Base-by-base conservation (phyloP, 2,888 invertebrate species). In the Drymonia ruficornis region DNA sequence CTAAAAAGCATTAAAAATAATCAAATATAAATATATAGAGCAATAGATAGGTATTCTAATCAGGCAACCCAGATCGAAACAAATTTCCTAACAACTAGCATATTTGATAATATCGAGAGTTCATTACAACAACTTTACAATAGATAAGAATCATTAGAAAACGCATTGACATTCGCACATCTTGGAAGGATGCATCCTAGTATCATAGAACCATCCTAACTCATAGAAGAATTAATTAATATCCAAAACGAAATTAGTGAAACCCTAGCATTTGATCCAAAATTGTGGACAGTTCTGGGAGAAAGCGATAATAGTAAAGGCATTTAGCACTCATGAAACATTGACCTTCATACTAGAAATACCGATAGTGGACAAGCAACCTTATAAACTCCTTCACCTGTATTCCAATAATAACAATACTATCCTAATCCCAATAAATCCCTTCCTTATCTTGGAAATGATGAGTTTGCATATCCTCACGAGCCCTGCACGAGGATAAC, bases 391-490 rank as follows among this genome's bases (percentile, higher is more conserved):
- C 1, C 45, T 65, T 34, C 63, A 65, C 50, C 49, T 67, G 16
- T 67, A 67, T 42, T 63, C 67, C 29, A 59, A 63, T 9, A 61
- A 61, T n/a, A 64, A 64, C 46, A 42, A 56, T 4, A 52, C 18
- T n/a, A n/a, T n/a, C n/a, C n/a, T n/a, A n/a, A n/a, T n/a, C n/a
- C n/a, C n/a, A n/a, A n/a, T n/a, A n/a, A n/a, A n/a, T n/a, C n/a
- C n/a, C n/a, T n/a, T n/a, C n/a, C n/a, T n/a, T n/a, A n/a, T n/a
- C n/a, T n/a, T n/a, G n/a, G n/a, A n/a, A n/a, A n/a, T n/a, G n/a
- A n/a, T n/a, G n/a, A n/a, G n/a, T n/a, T n/a, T n/a, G n/a, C n/a
- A n/a, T n/a, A n/a, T n/a, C n/a, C n/a, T n/a, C n/a, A n/a, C n/a
- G n/a, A n/a, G n/a, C n/a, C 18, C 1, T 42, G 42, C 18, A 18